A percentile compares a stretch with the other conserved stretches of the same genome.
Evolutionary conservation across 2,797 vertebrate genomes (phyloP).

Genomic region (Premnoplex brunnescens): DNA sequence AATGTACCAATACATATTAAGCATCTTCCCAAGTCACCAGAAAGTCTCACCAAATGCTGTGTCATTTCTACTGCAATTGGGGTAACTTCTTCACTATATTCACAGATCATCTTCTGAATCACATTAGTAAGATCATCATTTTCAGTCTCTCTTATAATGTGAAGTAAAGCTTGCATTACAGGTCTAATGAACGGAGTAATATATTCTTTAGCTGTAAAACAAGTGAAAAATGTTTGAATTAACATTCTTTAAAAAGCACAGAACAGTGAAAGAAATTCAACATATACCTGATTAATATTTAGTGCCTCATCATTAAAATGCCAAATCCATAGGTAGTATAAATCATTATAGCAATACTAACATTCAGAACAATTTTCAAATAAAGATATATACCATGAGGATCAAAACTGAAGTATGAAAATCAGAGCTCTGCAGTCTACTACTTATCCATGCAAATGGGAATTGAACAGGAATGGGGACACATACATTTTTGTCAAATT

Average conservation of each 20-base stretch:
- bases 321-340: neutral
- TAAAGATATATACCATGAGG: neutral
- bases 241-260: neutral
- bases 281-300: neutral
- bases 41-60: constrained; percentile 91
- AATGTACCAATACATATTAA: too few species aligned
- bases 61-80: constrained; percentile 99
- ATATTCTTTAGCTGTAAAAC: constrained; percentile 92
- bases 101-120: constrained; percentile 99
- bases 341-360: neutral
- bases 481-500: neutral
- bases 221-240: neutral
- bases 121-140: constrained; percentile 99
- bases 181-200: constrained; percentile 96
- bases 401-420: neutral
- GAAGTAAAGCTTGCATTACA: constrained; percentile 99
- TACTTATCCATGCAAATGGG: neutral
- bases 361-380: neutral
- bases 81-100: constrained; percentile 98
- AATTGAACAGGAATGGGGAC: neutral
- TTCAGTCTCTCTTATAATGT: constrained; percentile 98
- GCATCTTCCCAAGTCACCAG: neutral
- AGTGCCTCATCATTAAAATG: neutral
- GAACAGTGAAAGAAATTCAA: neutral
- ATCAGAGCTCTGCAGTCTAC: neutral